These are phyloP conservation scores for Periophthalmodon schlosseri DNA, from an alignment of 2,113 vertebrate species.

Conservation along the genomic window DNA sequence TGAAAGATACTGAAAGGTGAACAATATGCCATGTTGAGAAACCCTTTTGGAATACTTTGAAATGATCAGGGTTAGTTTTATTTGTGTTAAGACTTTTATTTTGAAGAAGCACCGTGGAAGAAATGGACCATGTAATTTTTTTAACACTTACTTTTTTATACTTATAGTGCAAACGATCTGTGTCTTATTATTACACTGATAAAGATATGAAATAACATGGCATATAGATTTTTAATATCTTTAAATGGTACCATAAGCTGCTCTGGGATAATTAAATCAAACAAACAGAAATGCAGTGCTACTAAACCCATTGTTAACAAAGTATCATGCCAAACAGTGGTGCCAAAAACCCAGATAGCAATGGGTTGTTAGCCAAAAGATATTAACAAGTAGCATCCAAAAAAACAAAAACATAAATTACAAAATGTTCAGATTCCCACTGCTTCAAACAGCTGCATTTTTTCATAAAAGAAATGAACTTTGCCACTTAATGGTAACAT, in stretches of 20 bases:
- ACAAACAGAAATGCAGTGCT: constrained; percentile 3
- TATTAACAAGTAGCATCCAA: constrained; percentile 24
- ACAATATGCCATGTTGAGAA: constrained; percentile 39
- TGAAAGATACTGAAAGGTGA: constrained; percentile 53
- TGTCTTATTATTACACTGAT: constrained; percentile 15
- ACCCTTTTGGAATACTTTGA: constrained; percentile 27
- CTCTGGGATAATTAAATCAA: constrained; percentile 20
- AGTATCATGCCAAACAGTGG: constrained; percentile 26
- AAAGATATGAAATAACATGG: constrained; percentile 1
- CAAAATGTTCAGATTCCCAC: constrained; percentile 12
- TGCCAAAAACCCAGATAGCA: constrained; percentile 18
- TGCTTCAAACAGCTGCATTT: constrained; percentile 28
- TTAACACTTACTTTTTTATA: neutral
- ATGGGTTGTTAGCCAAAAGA: constrained; percentile 29
- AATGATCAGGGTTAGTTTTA: constrained; percentile 21
- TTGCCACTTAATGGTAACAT: constrained; percentile 18
- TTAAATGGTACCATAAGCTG: neutral
- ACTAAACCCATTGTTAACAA: constrained; percentile 25
- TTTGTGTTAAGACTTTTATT: constrained; percentile 6
- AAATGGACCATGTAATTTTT: constrained; percentile 9
- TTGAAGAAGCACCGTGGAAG: constrained; percentile 17
- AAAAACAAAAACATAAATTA: constrained; percentile 1
- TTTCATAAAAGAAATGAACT: constrained; percentile 15
- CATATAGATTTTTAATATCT: constrained; percentile 5
- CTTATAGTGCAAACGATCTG: constrained; percentile 8